A percentile compares a stretch with the other conserved stretches of the same genome.
These are phyloP conservation scores for Pocota personata DNA, from an alignment of 2,888 invertebrate species.

Conservation along the genomic window DNA sequence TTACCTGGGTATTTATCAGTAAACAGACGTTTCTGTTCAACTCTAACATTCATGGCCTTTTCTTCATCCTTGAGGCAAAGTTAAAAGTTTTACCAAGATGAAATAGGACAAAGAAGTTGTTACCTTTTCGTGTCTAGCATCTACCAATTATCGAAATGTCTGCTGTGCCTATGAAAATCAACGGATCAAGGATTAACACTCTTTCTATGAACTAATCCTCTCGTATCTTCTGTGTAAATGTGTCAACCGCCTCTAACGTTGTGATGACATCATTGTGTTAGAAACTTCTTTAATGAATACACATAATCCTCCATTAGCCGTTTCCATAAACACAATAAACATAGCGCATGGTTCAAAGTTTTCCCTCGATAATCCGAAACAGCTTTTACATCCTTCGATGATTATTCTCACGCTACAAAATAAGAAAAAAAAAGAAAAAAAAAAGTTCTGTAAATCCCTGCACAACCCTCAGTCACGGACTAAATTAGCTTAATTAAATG, in stretches of 20 bases:
- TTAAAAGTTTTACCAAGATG: too few species aligned
- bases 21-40: too few species aligned
- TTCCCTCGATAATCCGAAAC: neutral
- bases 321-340: neutral
- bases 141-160: neutral
- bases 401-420: neutral
- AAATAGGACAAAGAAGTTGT: neutral
- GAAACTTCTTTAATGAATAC: too few species aligned
- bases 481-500: constrained; percentile 34
- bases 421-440: neutral
- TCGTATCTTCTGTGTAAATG: neutral
- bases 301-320: neutral
- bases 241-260: neutral
- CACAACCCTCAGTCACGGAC: neutral
- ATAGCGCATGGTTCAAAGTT: neutral
- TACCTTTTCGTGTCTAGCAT: neutral
- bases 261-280: constrained; percentile 7
- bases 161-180: neutral
- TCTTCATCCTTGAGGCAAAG: too few species aligned
- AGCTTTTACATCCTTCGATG: neutral
- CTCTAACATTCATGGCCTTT: too few species aligned
- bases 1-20: too few species aligned
- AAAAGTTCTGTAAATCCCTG: neutral
- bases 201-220: neutral
- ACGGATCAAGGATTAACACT: neutral